These are phyloP conservation scores for Phoenicopterus ruber DNA, from an alignment of 2,113 vertebrate genomes.

Conservation along the genomic window DNA sequence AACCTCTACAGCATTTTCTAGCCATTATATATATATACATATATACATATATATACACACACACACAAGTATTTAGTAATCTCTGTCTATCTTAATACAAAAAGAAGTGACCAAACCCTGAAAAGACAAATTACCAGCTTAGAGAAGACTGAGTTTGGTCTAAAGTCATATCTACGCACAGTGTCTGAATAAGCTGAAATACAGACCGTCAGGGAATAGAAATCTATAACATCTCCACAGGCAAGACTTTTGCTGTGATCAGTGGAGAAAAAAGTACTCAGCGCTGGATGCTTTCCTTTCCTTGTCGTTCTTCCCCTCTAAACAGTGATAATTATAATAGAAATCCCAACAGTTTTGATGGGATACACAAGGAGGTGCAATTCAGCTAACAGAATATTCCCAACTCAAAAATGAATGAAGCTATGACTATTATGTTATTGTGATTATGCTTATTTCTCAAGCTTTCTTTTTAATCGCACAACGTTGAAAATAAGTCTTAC, in stretches of 20 bases:
- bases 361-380: not conserved
- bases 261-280: not conserved
- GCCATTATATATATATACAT: not conserved
- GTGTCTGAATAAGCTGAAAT: not conserved
- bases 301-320: not conserved
- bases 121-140: not conserved
- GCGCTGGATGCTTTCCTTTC: not conserved
- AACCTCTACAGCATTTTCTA: not conserved
- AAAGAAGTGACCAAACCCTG: not conserved
- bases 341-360: not conserved
- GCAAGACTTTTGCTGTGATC: not conserved
- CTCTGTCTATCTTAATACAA: not conserved
- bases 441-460: not conserved
- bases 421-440: not conserved
- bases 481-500: not conserved
- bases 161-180: not conserved
- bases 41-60: not conserved
- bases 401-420: not conserved
- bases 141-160: not conserved
- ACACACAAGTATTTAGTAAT: not conserved
- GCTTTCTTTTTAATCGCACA: not conserved
- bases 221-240: not conserved
- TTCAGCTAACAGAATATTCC: not conserved
- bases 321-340: not conserved
- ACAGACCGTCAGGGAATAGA: not conserved